Percentiles rank a stretch among this genome's conserved stretches.
phyloP scores from a whole-genome alignment of 2,113 vertebrate genomes.

The Zingel zingel region DNA sequence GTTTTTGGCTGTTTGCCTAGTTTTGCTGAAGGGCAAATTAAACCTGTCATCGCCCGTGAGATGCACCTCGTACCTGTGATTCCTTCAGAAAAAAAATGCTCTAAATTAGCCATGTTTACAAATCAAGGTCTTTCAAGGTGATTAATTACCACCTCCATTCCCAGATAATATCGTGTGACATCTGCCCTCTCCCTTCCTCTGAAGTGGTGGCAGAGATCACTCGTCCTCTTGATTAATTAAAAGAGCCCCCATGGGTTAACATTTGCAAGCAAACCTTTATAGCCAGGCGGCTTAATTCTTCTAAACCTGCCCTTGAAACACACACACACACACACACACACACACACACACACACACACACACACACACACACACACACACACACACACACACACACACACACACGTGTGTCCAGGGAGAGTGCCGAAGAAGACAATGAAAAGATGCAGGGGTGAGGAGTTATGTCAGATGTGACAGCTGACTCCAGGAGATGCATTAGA shows the following conservation, averaged over 20 bases:
- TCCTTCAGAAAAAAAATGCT: conserved; percentile 39
- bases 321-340: conserved; percentile 24
- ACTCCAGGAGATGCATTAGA: conserved; percentile 19
- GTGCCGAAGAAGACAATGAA: conserved; percentile 21
- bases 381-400: conserved; percentile 3
- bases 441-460: conserved; percentile 43
- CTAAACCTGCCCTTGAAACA: conserved; percentile 51
- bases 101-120: conserved; percentile 75
- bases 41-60: conserved; percentile 49
- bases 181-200: conserved; percentile 67
- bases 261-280: conserved; percentile 52
- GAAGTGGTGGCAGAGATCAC: conserved; percentile 72
- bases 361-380: conserved; percentile 5
- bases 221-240: conserved; percentile 78
- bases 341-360: conserved; percentile 25
- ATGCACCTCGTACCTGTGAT: conserved; percentile 33
- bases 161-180: conserved; percentile 81
- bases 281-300: conserved; percentile 36
- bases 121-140: conserved; percentile 74
- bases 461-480: conserved; percentile 58
- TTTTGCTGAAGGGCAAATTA: conserved; percentile 67
- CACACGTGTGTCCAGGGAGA: conserved; percentile 29
- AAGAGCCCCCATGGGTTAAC: conserved; percentile 71
- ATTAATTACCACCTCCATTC: conserved; percentile 78
- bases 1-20: conserved; percentile 52